phyloP scores from a whole-genome alignment of 2,797 vertebrate species.

The Squalus acanthias region DNA sequence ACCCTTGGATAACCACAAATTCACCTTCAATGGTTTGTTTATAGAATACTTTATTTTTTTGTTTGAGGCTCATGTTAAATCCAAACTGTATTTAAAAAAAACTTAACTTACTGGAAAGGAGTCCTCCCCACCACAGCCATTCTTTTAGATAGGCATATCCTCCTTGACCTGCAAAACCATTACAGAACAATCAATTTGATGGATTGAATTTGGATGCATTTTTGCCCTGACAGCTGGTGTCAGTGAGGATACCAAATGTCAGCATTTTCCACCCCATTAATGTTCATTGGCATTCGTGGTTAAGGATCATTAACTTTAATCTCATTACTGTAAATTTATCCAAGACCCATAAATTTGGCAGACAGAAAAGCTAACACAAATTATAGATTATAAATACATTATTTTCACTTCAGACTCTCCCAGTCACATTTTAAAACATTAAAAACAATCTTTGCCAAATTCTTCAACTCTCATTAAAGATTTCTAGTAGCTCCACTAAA shows the following conservation, averaged over 20 bases:
- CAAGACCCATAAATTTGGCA: neutral
- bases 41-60: neutral
- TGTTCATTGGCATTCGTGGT: neutral
- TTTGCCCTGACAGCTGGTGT: neutral
- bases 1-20: neutral
- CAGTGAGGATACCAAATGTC: neutral
- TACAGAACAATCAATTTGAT: neutral
- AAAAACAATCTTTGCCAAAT: neutral
- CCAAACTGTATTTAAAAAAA: neutral
- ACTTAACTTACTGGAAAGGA: slow-evolving; percentile 64
- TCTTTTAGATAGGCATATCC: slow-evolving; percentile 71
- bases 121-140: slow-evolving; percentile 72
- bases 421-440: neutral
- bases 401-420: neutral
- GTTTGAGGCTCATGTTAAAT: neutral
- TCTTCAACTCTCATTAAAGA: neutral
- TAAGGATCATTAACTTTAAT: neutral
- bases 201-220: neutral
- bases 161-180: slow-evolving; percentile 61
- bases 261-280: neutral
- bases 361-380: no score
- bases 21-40: neutral
- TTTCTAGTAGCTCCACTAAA: neutral
- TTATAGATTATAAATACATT: neutral
- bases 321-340: neutral